These are phyloP conservation scores for Riparia riparia DNA, from an alignment of 2,113 vertebrate species.

Conservation along the genomic window DNA sequence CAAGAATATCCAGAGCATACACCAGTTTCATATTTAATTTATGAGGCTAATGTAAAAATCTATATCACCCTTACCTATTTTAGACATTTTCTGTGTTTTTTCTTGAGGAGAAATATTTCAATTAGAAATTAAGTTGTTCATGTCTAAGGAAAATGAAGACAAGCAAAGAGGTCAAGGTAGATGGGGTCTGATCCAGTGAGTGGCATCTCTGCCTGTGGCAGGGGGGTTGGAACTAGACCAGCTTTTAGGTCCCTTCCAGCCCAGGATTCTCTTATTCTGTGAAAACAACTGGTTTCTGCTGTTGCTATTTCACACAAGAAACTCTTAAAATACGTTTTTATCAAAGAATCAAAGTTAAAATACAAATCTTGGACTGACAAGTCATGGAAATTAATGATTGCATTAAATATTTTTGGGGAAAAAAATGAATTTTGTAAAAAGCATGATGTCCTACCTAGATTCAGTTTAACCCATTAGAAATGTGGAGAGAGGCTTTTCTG, in stretches of 20 bases:
- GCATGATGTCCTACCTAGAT: not conserved
- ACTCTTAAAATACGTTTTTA: not conserved
- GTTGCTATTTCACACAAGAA: not conserved
- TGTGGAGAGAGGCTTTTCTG: not conserved
- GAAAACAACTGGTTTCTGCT: not conserved
- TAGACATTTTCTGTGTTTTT: not conserved
- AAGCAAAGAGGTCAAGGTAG: not conserved
- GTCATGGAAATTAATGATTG: not conserved
- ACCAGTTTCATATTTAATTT: not conserved
- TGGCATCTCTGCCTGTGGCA: not conserved
- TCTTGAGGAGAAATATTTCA: not conserved
- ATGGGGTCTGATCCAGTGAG: not conserved
- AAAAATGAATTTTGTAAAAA: not conserved
- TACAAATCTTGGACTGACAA: not conserved
- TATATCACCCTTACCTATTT: not conserved
- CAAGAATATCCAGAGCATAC: not conserved
- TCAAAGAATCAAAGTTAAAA: not conserved
- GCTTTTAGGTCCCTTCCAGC: not conserved
- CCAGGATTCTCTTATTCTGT: not conserved
- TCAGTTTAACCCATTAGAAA: not conserved
- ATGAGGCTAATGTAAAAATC: not conserved
- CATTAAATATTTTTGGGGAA: not conserved
- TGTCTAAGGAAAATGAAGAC: not conserved
- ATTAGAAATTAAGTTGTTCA: not conserved
- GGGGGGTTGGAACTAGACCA: not conserved